Percentiles rank a stretch among this genome's conserved stretches.
Conservation (phyloP, 2,113 vertebrate genomes). For the Vicugna pacos region DNA sequence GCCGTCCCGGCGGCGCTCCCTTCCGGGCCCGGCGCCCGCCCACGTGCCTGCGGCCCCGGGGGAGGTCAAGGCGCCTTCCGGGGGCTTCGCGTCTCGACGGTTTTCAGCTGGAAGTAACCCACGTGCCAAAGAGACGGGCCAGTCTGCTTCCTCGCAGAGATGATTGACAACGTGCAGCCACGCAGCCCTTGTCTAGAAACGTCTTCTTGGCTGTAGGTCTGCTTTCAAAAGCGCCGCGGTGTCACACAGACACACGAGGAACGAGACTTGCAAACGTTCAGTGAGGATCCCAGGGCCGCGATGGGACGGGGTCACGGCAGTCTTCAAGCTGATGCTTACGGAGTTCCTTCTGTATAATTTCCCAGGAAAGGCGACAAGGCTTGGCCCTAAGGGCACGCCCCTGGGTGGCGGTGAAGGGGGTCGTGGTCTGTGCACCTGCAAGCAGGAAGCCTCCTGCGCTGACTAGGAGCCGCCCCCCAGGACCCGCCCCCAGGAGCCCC, state of each 20-base stretch:
- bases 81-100: neutral
- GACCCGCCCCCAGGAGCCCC: too few species aligned
- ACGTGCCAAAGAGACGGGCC: neutral
- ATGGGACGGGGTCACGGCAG: neutral
- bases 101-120: neutral
- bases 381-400: neutral
- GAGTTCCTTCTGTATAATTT: neutral
- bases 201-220: neutral
- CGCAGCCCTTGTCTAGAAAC: neutral
- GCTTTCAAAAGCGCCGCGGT: neutral
- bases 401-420: neutral
- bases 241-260: neutral
- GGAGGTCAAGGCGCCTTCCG: neutral
- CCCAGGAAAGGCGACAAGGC: neutral
- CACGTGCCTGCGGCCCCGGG: too few species aligned
- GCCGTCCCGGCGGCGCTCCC: neutral
- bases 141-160: neutral
- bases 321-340: neutral
- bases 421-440: too few species aligned
- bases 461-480: too few species aligned
- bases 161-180: neutral
- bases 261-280: neutral
- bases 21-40: neutral
- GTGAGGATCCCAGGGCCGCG: neutral
- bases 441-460: too few species aligned